phyloP scores from a whole-genome alignment of 2,888 invertebrate genomes.

The Lottia scabra region DNA sequence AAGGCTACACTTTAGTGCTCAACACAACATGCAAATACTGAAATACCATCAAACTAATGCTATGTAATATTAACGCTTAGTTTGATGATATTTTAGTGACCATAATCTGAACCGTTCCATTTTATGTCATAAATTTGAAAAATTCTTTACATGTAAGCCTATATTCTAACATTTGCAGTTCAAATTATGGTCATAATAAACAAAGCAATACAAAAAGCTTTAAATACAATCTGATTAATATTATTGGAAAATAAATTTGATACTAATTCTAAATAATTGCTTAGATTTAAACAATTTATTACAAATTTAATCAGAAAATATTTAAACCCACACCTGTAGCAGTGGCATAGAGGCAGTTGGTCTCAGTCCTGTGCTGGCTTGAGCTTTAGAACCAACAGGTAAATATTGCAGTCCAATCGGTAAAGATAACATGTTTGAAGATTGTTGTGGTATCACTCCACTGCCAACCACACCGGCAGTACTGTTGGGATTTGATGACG shows the following conservation, averaged over 20 bases:
- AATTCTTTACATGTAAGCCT: too few species aligned
- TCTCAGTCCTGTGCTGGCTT: conserved; percentile 40
- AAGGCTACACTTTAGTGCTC: background rate
- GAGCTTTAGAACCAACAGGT: conserved; percentile 57
- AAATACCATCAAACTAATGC: too few species aligned
- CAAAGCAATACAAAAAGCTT: conserved; percentile 1
- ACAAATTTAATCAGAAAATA: background rate
- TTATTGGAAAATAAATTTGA: too few species aligned
- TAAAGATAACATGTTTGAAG: conserved; percentile 57
- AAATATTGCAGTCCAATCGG: conserved; percentile 63
- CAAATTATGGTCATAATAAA: background rate
- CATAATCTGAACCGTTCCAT: too few species aligned
- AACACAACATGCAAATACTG: background rate
- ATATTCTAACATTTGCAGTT: too few species aligned
- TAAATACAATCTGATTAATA: background rate
- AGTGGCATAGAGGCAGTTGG: conserved; percentile 51
- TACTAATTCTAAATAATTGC: too few species aligned
- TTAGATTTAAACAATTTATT: too few species aligned
- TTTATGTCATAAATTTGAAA: too few species aligned
- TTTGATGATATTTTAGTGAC: too few species aligned
- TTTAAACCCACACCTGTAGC: conserved; percentile 50
- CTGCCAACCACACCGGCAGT: background rate
- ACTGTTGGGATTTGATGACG: conserved; percentile 21
- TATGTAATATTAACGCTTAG: too few species aligned
- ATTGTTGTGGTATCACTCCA: conserved; percentile 4